Conservation (phyloP, 35 echinoderm and acorn worm genomes). For the Acanthaster planci region DNA sequence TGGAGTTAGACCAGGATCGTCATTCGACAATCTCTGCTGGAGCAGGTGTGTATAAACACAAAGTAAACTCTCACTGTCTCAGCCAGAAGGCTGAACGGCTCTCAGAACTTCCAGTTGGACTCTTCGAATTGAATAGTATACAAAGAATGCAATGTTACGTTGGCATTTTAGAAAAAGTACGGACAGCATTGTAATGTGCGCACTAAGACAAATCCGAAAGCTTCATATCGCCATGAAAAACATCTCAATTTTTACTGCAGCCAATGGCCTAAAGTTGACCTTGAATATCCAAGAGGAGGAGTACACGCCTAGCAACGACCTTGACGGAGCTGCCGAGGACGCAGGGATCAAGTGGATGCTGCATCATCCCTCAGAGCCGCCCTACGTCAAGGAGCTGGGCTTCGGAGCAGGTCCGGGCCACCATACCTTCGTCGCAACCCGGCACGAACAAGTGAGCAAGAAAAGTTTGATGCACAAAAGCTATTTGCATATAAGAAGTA, state of each 20-base stretch:
- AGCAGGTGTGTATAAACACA: slow-evolving; percentile 49
- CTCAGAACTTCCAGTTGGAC: no score
- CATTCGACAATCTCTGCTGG: slow-evolving; percentile 64
- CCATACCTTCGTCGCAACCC: slow-evolving; percentile 73
- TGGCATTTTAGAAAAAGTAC: no score
- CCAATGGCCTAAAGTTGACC: slow-evolving; percentile 82
- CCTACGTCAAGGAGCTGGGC: slow-evolving; percentile 82
- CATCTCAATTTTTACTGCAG: slow-evolving; percentile 20
- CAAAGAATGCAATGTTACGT: no score
- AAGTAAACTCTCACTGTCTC: no score
- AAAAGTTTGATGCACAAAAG: no score
- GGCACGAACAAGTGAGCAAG: slow-evolving; percentile 46
- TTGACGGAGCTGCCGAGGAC: slow-evolving; percentile 70
- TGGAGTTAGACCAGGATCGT: neutral
- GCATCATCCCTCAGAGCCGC: slow-evolving; percentile 76
- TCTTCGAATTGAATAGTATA: no score
- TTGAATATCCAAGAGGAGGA: slow-evolving; percentile 70
- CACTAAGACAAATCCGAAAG: no score
- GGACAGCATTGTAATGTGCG: no score
- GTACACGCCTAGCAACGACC: slow-evolving; percentile 82
- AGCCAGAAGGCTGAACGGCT: no score
- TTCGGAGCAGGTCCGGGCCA: slow-evolving; percentile 51
- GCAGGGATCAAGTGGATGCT: slow-evolving; percentile 78
- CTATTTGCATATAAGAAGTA: no score
- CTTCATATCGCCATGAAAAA: no score